Conservation (phyloP, 2,797 vertebrate genomes). For the Gobionotothen gibberifrons region DNA sequence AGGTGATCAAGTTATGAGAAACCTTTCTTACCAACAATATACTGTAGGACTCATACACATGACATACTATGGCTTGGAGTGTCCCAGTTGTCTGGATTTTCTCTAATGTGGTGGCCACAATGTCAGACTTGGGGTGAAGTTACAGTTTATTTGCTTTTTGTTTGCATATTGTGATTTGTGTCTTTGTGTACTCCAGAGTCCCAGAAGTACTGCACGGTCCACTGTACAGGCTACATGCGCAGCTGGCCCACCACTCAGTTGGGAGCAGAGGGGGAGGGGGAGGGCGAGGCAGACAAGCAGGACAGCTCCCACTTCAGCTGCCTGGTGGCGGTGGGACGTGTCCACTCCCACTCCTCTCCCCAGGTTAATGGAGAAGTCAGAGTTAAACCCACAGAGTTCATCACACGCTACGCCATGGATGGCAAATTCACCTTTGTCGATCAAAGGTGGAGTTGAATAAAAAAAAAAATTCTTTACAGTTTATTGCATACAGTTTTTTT, state of each 20-base stretch:
- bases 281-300: slow-evolving; percentile 85
- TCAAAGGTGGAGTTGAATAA: slow-evolving; percentile 86
- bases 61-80: too few species aligned
- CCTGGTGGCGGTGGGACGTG: slow-evolving; percentile 91
- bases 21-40: too few species aligned
- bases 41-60: too few species aligned
- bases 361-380: slow-evolving; percentile 87
- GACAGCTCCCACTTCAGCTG: slow-evolving; percentile 90
- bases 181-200: slow-evolving; percentile 82
- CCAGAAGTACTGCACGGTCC: slow-evolving; percentile 93
- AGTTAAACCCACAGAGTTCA: slow-evolving; percentile 92
- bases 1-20: too few species aligned
- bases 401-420: slow-evolving; percentile 93
- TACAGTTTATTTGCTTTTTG: not conserved
- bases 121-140: not conserved
- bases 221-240: slow-evolving; percentile 95
- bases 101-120: too few species aligned
- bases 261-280: slow-evolving; percentile 86
- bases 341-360: slow-evolving; percentile 85
- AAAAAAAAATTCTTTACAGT: not conserved
- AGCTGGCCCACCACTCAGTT: slow-evolving; percentile 90
- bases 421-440: slow-evolving; percentile 97
- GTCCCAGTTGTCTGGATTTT: not conserved
- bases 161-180: not conserved
- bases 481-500: not conserved